phyloP scores from a whole-genome alignment of 1,140 invertebrate species.

The Whitmania pigra region DNA sequence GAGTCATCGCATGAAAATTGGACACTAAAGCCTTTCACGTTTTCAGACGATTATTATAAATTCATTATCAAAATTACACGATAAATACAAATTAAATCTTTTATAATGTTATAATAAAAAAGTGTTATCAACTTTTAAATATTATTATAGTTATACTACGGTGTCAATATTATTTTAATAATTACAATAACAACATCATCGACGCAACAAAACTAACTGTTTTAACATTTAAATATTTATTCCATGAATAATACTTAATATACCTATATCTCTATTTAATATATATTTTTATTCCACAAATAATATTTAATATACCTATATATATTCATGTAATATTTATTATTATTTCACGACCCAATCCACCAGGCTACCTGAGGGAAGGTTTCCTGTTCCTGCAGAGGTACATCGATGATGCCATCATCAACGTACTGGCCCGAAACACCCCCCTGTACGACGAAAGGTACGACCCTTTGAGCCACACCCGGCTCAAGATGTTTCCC shows the following conservation, averaged over 20 bases:
- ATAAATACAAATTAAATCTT: neutral
- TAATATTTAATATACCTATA: too few relatives aligned
- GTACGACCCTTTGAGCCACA: conserved; percentile 22
- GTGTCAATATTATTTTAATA: neutral
- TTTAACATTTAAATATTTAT: conserved; percentile 1
- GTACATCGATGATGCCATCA: conserved; percentile 48
- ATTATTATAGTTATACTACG: neutral
- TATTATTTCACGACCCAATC: conserved; percentile 20
- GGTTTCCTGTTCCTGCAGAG: conserved; percentile 55
- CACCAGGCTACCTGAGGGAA: conserved; percentile 48
- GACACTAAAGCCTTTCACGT: too few relatives aligned
- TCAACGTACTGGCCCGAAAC: conserved; percentile 25
- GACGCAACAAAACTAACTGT: too few relatives aligned
- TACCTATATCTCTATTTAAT: too few relatives aligned
- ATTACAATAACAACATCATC: too few relatives aligned
- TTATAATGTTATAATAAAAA: neutral
- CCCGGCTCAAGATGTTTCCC: conserved; percentile 46
- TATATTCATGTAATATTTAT: too few relatives aligned
- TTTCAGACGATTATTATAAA: too few relatives aligned
- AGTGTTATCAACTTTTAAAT: neutral
- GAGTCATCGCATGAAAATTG: too few relatives aligned
- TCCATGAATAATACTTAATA: too few relatives aligned
- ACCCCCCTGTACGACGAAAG: conserved; percentile 20
- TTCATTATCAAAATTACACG: too few relatives aligned
- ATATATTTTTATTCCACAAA: too few relatives aligned